Base-by-base conservation (phyloP, 1,140 invertebrate genomes). In the Bursaphelenchus mucronatus region DNA sequence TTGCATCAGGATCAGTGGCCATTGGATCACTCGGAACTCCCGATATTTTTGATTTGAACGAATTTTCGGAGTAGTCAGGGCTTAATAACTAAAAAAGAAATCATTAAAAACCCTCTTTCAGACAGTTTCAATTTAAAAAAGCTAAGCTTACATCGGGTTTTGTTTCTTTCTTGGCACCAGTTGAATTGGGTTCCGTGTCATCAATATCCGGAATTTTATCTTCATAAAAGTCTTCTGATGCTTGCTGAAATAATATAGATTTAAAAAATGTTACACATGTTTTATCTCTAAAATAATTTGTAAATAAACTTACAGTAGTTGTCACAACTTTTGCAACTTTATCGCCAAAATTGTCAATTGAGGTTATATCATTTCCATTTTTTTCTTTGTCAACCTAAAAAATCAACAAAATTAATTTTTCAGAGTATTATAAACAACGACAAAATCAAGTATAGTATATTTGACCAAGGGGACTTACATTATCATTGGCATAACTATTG, bases 31-130 rank as follows among this genome's bases (percentile, higher is more conserved):
- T 59, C 11, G 44, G 54, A 67, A 69, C 46, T n/a, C 21, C 66
- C 11, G 50, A 69, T 43, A 39, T n/a, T 21, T 30, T 71, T 55
- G 56, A 69, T 46, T 62, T 61, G 59, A 77, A 74, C 4, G 75
- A 74, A 17, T 62, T 51, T 13, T 74, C 71, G 9, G 75, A 78
- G 49, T 74, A 74, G 63, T 74, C 71, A n/a, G 69, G 49, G 9
- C 53, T 67, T 30, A 72, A 41, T 17, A 76, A 45, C 70, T 72
- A 46, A 15, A 71, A 51, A 73, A 8, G 17, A 67, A 9, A 30
- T 30, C 13, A 40, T 40, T 5, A 10, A 15, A 39, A 19, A 52
- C n/a, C 0, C 10, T 15, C 8, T 41, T 49, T 69, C 8, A 51
- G 10, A 61, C 9, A 49, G 54, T 70, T 0, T 13, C 3, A 10